Evolutionary conservation across 2,797 vertebrate genomes (phyloP).

Genomic region (Peromyscus eremicus): DNA sequence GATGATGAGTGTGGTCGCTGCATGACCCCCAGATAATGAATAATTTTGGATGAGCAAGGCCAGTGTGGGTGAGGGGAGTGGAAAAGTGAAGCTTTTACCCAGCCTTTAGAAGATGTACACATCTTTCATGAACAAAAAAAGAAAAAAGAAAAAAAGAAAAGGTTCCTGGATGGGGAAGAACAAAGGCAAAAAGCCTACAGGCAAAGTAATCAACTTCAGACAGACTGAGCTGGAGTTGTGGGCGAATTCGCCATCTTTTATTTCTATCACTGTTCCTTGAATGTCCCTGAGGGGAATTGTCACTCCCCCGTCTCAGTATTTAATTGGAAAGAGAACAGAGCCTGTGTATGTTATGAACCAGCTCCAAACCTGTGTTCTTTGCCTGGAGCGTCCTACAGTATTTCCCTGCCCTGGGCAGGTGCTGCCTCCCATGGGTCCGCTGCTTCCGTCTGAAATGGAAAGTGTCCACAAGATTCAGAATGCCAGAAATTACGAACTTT

Average conservation of each 20-base stretch:
- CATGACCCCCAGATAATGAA: constrained; percentile 13
- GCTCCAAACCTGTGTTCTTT: constrained; percentile 35
- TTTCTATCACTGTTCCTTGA: constrained; percentile 55
- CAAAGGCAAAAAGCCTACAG: background rate
- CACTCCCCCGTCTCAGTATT: constrained; percentile 31
- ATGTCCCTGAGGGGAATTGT: constrained; percentile 50
- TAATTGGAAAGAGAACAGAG: constrained; percentile 66
- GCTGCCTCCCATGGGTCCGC: background rate
- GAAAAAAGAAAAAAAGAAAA: background rate
- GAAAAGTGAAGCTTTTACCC: background rate
- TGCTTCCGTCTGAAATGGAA: constrained; percentile 16
- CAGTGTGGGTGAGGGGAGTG: background rate
- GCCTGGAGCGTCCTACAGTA: constrained; percentile 2
- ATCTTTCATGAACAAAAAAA: background rate
- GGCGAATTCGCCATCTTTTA: background rate
- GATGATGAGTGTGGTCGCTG: background rate
- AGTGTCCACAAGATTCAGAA: background rate
- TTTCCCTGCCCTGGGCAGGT: constrained; percentile 56
- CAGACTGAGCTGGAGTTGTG: background rate
- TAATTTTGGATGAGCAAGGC: constrained; percentile 40
- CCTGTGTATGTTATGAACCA: background rate
- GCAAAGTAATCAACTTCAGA: background rate
- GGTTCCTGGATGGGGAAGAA: background rate
- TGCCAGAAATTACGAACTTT: background rate
- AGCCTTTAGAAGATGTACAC: background rate